Base-by-base conservation (phyloP, 1,140 invertebrate species). In the Kradibia gibbosae region DNA sequence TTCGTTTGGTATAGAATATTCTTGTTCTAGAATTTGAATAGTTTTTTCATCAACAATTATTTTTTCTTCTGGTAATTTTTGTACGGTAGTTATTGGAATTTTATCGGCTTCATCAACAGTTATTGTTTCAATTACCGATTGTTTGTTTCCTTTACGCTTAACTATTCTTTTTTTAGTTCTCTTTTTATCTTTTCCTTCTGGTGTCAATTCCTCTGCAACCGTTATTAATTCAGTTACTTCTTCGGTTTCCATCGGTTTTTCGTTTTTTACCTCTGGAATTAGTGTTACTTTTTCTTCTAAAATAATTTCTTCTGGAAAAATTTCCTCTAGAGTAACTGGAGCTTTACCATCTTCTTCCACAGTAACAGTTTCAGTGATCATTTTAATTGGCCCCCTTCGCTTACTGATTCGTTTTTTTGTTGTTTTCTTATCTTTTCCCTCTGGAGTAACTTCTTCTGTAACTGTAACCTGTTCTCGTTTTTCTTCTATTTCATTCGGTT, bases 21-120 rank as follows among this genome's bases (percentile, higher is more conserved):
- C 78, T 20, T 55, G 13, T 2, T 20, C 15, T 36, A 84, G 83
- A 13, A 83, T 34, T 10, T 48, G 7, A 10, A 67, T 60, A 17
- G 62, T 83, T 15, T 34, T 79, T 85, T 87, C 85, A 15, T 86
- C 67, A 0, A 81, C 31, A 31, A 70, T 86, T 71, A 86, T 83
- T 76, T 86, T 83, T 13, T 85, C 84, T 83, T 85, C 75, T 31
- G 86, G 85, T 13, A 82, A 7, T 45, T 72, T 53, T 3, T 84
- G 83, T 7, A 91, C 86, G 7, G 86, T 88, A 20, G 86, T 88
- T 60, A 91, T 82, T 15, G 90, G 88, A 77, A 85, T 84, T 82
- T 91, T 88, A 62, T 90, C 89, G 80, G 92, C 90, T 85, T 92
- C 90, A 86, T 92, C 88, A 67, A 92, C 85, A 25, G 91, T 91